Conservation (phyloP, 2,113 vertebrate species). For the Pygoscelis antarcticus region DNA sequence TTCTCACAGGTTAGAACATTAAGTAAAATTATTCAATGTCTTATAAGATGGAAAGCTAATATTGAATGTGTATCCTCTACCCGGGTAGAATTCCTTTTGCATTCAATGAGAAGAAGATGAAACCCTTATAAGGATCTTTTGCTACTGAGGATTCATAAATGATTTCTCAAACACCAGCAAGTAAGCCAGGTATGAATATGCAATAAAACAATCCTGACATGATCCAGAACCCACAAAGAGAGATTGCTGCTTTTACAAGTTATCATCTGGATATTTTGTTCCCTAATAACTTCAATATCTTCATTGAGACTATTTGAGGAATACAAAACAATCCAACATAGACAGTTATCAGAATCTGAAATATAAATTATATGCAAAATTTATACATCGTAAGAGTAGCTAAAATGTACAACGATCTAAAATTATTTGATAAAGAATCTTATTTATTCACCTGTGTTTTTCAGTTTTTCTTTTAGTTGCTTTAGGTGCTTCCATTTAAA, state of each 20-base stretch:
- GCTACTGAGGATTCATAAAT: background rate
- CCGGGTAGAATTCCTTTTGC: background rate
- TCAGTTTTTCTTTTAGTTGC: slow-evolving; percentile 34
- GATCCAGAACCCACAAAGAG: background rate
- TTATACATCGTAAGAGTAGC: background rate
- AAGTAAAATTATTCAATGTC: background rate
- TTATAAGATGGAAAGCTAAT: background rate
- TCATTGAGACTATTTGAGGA: background rate
- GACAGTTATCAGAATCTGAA: background rate
- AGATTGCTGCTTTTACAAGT: background rate
- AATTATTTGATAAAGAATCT: background rate
- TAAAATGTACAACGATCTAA: background rate
- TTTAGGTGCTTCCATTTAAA: slow-evolving; percentile 61
- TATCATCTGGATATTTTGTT: background rate
- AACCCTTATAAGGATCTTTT: background rate
- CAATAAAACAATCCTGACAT: background rate
- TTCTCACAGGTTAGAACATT: background rate
- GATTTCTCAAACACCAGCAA: background rate
- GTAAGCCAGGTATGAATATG: background rate
- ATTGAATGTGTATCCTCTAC: background rate
- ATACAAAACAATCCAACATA: background rate
- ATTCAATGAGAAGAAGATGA: background rate
- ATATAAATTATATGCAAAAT: background rate
- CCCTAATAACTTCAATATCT: background rate
- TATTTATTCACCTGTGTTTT: slow-evolving; percentile 59